Evolutionary conservation across 2,888 invertebrate species (phyloP).

Genomic region (Anarsia innoxiella): DNA sequence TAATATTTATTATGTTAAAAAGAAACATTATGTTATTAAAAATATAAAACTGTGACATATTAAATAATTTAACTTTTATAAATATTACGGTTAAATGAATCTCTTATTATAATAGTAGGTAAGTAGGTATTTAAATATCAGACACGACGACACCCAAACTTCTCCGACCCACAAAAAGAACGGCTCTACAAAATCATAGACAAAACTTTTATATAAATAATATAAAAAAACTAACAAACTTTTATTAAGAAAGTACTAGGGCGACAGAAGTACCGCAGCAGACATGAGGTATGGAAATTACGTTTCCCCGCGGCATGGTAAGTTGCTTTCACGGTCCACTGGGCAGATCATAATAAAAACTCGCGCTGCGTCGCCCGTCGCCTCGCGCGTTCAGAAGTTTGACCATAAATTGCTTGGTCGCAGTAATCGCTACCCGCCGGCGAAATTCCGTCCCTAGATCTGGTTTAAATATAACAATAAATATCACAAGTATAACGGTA

Average conservation of each 20-base stretch:
- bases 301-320: slow-evolving; percentile 65
- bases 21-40: no score
- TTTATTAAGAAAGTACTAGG: slow-evolving; percentile 68
- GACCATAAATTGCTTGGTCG: slow-evolving; percentile 73
- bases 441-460: slow-evolving; percentile 56
- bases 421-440: slow-evolving; percentile 62
- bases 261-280: slow-evolving; percentile 67
- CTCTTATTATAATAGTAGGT: no score
- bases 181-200: slow-evolving; percentile 6
- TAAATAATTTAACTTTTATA: no score
- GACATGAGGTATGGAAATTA: slow-evolving; percentile 73
- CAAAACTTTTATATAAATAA: no score
- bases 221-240: slow-evolving; percentile 37
- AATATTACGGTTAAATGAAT: no score
- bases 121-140: no score
- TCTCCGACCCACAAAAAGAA: background rate
- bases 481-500: slow-evolving; percentile 46
- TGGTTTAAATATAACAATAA: slow-evolving; percentile 71
- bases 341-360: slow-evolving; percentile 76
- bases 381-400: slow-evolving; percentile 71
- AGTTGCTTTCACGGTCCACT: slow-evolving; percentile 76
- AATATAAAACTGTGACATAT: no score
- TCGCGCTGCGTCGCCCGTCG: slow-evolving; percentile 72
- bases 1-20: no score
- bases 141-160: no score